A percentile compares a stretch with the other conserved stretches of the same genome.
phyloP scores from a whole-genome alignment of 1,140 invertebrate genomes.

The Eueides isabella region DNA sequence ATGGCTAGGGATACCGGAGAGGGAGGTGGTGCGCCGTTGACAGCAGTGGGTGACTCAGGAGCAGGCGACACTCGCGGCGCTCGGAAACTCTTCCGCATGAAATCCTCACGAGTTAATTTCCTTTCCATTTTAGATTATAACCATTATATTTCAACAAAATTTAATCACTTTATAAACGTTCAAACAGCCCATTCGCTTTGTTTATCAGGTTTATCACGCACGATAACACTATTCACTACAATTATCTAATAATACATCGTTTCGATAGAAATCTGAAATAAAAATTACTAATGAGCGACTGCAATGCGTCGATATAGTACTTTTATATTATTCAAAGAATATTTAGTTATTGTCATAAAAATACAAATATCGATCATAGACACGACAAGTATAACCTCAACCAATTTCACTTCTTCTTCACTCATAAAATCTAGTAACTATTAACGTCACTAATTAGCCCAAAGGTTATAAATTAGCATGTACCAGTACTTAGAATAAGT shows the following conservation, averaged over 20 bases:
- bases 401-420: no score
- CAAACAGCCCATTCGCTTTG: constrained; percentile 33
- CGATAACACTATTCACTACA: constrained; percentile 35
- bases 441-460: neutral
- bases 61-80: constrained; percentile 65
- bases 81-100: constrained; percentile 80
- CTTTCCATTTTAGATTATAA: constrained; percentile 71
- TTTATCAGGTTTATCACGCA: constrained; percentile 35
- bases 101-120: constrained; percentile 78
- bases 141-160: constrained; percentile 43
- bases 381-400: no score
- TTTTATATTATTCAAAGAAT: neutral
- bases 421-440: neutral
- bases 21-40: constrained; percentile 72
- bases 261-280: constrained; percentile 41
- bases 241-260: constrained; percentile 38
- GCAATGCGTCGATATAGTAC: constrained; percentile 4
- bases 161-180: constrained; percentile 34
- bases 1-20: constrained; percentile 78
- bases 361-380: neutral
- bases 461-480: neutral
- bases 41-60: constrained; percentile 54
- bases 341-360: neutral
- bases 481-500: neutral
- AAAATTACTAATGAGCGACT: constrained; percentile 28